Base-by-base conservation (phyloP, 2,888 invertebrate genomes). In the Zonitis immaculata region DNA sequence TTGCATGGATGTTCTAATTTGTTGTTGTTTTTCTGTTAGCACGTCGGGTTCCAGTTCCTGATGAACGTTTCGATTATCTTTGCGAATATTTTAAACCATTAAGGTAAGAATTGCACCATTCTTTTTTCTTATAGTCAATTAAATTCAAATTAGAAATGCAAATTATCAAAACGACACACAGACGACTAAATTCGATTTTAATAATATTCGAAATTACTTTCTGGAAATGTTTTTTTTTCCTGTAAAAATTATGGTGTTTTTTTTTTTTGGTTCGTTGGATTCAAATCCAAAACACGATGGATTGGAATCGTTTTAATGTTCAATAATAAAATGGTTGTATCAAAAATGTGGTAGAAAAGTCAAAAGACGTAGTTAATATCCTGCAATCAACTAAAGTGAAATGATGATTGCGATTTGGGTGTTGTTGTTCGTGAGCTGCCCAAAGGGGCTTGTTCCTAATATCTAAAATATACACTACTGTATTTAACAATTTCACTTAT, bases 41-140 rank as follows among this genome's bases (percentile, higher is more conserved):
- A 94, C 87, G 92, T 89, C 87, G 97, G 73, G 99, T 99, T 68
- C 95, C 97, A 25, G 98, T 99, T 6, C 97, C 97, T 2, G 99
- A 99, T 77, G 84, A 86, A 49, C 82, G 99, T 66, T 99, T 84
- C 75, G 95, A 97, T 70, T 97, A 85, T 76, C 84, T 99, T 35
- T 91, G 91, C 76, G 88, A 97, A 62, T 93, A 87, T 74, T 95
- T 91, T 79, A 95, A 98, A 76, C 99, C 99, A 57, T 82, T 79
- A 47, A 97, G 95, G 96, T 95, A 78, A 81, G 77, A 26, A 16
- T 18, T 16, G n/a, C n/a, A n/a, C n/a, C n/a, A 9, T 39, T 14
- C 8, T 5, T 44, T 44, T 6, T 11, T 20, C 14, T 2, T 3
- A 26, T 26, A 26, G 3, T 8, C 18, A 39, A 44, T 44, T 44